Evolutionary conservation across 1,140 invertebrate genomes (phyloP), one percentile per base, ranked within the genome.

Genomic region (Philotrypesis tridentata): DNA sequence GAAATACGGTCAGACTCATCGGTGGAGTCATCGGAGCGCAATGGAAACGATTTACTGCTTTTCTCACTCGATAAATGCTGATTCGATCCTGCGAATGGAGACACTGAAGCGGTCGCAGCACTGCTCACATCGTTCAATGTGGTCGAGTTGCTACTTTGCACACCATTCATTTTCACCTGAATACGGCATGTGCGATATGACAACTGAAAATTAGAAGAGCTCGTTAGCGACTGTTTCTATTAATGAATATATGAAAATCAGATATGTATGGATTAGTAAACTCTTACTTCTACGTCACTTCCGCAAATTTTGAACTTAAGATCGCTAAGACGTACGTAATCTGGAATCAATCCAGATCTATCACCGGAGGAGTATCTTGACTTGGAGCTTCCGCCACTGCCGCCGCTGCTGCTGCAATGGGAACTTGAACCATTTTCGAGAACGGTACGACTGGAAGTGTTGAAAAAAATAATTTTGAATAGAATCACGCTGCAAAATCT

Each of bases 271-370:
- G 14, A 29, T 37, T n/a, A 55, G 48, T 55, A 21, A n/a, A n/a
- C n/a, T n/a, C 82, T 83, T 84, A 91, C 90, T 85, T 89, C 78
- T 27, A 91, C 9, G 77, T 84, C 81, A 65, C 87, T 82, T 25
- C 76, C 84, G 43, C 68, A 71, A 33, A 88, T 68, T 61, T 48
- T 84, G 82, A 91, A 91, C 75, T 89, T 91, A 7, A 91, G 78
- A 74, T 90, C 86, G 2, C 82, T 60, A 61, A 91, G 73, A 73
- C 76, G 63, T 37, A 90, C 76, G 17, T 77, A 86, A 12, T 87
- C 83, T 25, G 87, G 81, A 78, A 89, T 90, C 77, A 91, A 82
- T 91, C 88, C 82, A 90, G 84, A 67, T 89, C 84, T 63, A 90
- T 89, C 78, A 89, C 75, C 81, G 61, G 84, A 75, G 79, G 60